Base-by-base conservation (phyloP, 53 echinoderm and acorn worm genomes). In the Zoroaster sp. region DNA sequence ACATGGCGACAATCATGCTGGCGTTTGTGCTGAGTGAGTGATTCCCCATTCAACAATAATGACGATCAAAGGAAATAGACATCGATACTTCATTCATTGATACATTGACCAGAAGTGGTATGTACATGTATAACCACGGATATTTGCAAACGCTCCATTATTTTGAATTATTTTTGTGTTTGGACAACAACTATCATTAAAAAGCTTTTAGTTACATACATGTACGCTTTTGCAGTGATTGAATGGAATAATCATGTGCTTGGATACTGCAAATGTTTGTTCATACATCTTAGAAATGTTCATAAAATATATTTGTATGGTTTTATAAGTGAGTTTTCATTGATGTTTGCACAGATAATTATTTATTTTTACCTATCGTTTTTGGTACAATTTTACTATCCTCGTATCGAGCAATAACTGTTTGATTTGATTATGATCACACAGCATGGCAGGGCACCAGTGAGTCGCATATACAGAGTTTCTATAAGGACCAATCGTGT, bases 381-480 rank as follows among this genome's bases (percentile, higher is more conserved):
- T n/a, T n/a, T n/a, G n/a, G n/a, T n/a, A n/a, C n/a, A n/a, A n/a
- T n/a, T n/a, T n/a, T n/a, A n/a, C n/a, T n/a, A n/a, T n/a, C n/a
- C n/a, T n/a, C n/a, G n/a, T n/a, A n/a, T n/a, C n/a, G n/a, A n/a
- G n/a, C 63, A 59, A 49, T 49, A 33, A 49, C 47, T 77, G 10
- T 36, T 23, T 38, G 35, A 83, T 18, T 47, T 8, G 63, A 59
- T 83, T 45, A 6, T 34, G 36, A 85, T n/a, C 47, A 42, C 85
- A 45, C 85, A 85, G 85, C 85, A 33, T 40, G 35, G 70, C 85
- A 46, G 71, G 85, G 85, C 69, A 85, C 85, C 85, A 85, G 85
- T 47, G 70, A 46, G 71, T 70, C 37, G 70, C 85, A 36, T 47
- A 15, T 46, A 37, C 45, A 35, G 33, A n/a, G 3, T 85, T 43